Evolutionary conservation across 2,113 vertebrate genomes (phyloP).

Genomic region (Brachyhypopomus gauderio): DNA sequence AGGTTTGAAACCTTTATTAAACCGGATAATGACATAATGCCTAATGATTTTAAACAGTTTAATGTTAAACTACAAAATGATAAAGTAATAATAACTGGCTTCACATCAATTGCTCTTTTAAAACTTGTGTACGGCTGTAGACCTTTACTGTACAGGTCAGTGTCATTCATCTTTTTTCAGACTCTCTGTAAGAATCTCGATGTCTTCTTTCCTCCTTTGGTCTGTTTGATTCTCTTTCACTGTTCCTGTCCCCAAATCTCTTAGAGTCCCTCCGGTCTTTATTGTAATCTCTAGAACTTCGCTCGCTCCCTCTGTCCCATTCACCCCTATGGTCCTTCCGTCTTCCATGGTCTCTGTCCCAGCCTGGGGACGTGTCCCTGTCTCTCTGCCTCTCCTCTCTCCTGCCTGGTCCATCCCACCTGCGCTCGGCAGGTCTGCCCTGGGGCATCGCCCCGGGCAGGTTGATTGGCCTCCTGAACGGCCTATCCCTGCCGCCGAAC

Average conservation of each 20-base stretch:
- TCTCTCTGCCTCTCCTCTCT: constrained; percentile 79
- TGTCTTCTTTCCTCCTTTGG: constrained; percentile 58
- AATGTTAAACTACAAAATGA: too few species aligned
- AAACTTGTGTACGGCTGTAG: too few species aligned
- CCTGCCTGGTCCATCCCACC: constrained; percentile 72
- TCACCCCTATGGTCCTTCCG: constrained; percentile 69
- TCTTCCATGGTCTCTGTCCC: constrained; percentile 61
- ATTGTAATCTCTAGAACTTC: constrained; percentile 61
- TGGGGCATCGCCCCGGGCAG: constrained; percentile 73
- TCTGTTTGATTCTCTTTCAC: constrained; percentile 63
- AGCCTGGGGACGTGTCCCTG: constrained; percentile 66
- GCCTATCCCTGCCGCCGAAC: constrained; percentile 92
- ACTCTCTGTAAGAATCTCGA: constrained; percentile 69
- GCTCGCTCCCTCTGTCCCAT: constrained; percentile 72
- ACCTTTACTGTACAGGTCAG: neutral
- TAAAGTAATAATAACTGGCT: too few species aligned
- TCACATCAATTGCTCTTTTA: too few species aligned
- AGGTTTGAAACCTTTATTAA: too few species aligned
- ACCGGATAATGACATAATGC: too few species aligned
- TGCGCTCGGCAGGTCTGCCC: constrained; percentile 72
- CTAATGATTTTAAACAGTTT: too few species aligned
- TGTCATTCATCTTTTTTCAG: constrained; percentile 58
- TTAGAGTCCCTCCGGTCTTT: constrained; percentile 61
- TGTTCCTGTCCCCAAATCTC: constrained; percentile 48
- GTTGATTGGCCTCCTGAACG: constrained; percentile 92